Evolutionary conservation across 2,888 invertebrate species (phyloP).

Genomic region (Neoitamus cyanurus): DNA sequence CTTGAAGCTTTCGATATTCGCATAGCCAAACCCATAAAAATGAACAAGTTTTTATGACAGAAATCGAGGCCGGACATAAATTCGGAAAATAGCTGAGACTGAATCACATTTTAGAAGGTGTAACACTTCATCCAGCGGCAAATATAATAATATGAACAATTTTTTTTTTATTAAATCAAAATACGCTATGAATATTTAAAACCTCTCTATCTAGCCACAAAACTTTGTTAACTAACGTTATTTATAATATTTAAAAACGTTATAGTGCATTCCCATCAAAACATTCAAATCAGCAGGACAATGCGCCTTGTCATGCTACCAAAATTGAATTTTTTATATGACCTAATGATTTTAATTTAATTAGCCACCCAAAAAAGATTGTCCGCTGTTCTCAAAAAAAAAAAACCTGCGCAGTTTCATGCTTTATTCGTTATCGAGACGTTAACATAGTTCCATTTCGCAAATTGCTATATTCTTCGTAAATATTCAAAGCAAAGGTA

Average conservation of each 20-base stretch:
- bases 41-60: too few species aligned
- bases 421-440: background rate
- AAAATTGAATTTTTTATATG: background rate
- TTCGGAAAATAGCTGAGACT: too few species aligned
- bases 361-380: background rate
- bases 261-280: too few species aligned
- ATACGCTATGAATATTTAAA: background rate
- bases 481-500: background rate
- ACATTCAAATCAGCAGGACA: too few species aligned
- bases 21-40: too few species aligned
- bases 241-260: background rate
- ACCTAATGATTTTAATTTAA: background rate
- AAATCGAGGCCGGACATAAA: too few species aligned
- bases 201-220: background rate
- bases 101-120: too few species aligned
- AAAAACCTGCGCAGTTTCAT: background rate
- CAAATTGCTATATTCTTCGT: background rate
- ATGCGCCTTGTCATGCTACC: background rate
- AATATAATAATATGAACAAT: too few species aligned
- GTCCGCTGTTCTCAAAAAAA: background rate
- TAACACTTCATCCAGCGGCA: too few species aligned
- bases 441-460: background rate
- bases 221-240: background rate
- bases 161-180: too few species aligned
- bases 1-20: too few species aligned